Conservation (phyloP, 2,797 vertebrate species). For the Myotis planiceps region DNA sequence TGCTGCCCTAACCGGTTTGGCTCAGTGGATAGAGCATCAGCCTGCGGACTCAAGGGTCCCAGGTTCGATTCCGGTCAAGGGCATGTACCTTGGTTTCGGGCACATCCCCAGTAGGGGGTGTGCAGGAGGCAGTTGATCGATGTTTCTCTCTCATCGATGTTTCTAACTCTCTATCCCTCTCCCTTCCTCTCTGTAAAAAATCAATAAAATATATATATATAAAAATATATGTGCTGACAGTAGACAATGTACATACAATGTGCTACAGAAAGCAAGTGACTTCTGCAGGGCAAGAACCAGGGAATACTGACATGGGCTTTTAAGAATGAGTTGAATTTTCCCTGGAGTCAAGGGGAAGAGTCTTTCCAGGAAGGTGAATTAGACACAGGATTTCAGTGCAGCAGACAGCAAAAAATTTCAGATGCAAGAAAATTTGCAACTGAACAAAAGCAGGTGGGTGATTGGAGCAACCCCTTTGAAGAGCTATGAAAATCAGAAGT, state of each 20-base stretch:
- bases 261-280: not conserved
- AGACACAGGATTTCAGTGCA: not conserved
- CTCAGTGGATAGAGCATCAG: too few relatives aligned
- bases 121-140: too few relatives aligned
- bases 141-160: too few relatives aligned
- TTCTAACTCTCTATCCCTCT: too few relatives aligned
- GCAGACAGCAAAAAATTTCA: constrained; percentile 1
- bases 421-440: not conserved
- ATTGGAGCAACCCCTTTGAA: not conserved
- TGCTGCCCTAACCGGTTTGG: not conserved
- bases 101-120: too few relatives aligned
- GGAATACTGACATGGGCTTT: not conserved
- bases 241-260: not conserved
- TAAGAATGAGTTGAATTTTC: not conserved
- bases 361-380: not conserved
- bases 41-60: too few relatives aligned
- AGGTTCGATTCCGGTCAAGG: too few relatives aligned
- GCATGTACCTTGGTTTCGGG: too few relatives aligned
- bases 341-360: not conserved
- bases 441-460: not conserved
- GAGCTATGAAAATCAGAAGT: not conserved
- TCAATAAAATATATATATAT: too few relatives aligned
- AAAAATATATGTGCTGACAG: not conserved
- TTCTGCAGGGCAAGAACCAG: not conserved
- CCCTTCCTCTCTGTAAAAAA: too few relatives aligned